Evolutionary conservation across 2,888 invertebrate genomes (phyloP).

Genomic region (Caradrina kadenii): DNA sequence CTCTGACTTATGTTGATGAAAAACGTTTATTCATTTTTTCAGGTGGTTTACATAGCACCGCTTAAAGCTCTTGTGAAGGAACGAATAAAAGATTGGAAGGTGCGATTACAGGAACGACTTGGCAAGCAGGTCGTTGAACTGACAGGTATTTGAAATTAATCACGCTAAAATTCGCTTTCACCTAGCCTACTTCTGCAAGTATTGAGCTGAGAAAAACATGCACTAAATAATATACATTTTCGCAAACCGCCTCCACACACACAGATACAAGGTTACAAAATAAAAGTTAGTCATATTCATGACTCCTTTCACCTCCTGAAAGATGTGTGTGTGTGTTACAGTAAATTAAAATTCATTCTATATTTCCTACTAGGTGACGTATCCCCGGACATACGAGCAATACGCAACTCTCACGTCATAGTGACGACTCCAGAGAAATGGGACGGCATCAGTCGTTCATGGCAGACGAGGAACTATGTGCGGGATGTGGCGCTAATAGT

Average conservation of each 20-base stretch:
- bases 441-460: constrained; percentile 99
- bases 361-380: constrained; percentile 87
- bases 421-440: constrained; percentile 99
- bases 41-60: constrained; percentile 99
- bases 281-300: no score
- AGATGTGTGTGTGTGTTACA: no score
- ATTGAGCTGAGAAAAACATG: background rate
- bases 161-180: background rate
- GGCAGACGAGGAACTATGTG: constrained; percentile 99
- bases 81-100: constrained; percentile 98
- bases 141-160: constrained; percentile 91
- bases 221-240: no score
- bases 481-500: constrained; percentile 97
- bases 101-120: constrained; percentile 93
- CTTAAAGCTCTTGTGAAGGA: constrained; percentile 99
- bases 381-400: constrained; percentile 96
- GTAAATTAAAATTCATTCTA: no score
- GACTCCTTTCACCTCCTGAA: no score
- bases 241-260: no score
- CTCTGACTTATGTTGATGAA: no score
- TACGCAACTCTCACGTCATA: constrained; percentile 96
- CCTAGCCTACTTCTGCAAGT: background rate
- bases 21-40: constrained; percentile 56
- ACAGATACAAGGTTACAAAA: no score
- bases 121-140: constrained; percentile 97